Conservation (phyloP, 2,113 vertebrate genomes). For the Climacteris rufus region DNA sequence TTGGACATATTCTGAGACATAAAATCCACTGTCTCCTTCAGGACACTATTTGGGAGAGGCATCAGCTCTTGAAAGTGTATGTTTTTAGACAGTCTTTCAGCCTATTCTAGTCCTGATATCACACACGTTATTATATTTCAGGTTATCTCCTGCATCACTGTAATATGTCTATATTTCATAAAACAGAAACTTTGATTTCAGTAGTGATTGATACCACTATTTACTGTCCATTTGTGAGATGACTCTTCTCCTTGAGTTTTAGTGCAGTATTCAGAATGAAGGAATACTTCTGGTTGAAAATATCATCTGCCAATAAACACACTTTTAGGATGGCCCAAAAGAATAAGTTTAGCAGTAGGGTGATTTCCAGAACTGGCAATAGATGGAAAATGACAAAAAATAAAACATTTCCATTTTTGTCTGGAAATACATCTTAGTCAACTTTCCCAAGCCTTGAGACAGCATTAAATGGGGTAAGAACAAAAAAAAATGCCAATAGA, state of each 20-base stretch:
- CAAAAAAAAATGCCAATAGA: neutral
- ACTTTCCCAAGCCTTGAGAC: neutral
- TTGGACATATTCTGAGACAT: neutral
- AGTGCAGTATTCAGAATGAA: constrained; percentile 20
- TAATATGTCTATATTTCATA: neutral
- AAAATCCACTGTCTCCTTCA: constrained; percentile 35
- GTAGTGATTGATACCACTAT: neutral
- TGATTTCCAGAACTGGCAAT: neutral
- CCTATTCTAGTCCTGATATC: neutral
- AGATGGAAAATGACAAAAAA: neutral
- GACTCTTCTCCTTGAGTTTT: constrained; percentile 22
- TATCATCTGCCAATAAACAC: constrained; percentile 13
- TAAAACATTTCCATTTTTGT: neutral
- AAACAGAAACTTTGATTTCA: constrained; percentile 29
- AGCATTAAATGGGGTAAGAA: neutral
- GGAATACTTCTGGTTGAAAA: neutral
- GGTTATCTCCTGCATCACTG: neutral
- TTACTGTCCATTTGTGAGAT: constrained; percentile 4
- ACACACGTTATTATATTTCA: neutral
- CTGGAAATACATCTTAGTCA: neutral
- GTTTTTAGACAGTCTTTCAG: neutral
- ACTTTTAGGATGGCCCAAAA: neutral
- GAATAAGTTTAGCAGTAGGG: neutral
- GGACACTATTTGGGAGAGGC: neutral
- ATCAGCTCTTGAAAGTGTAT: constrained; percentile 8